Evolutionary conservation across 2,888 invertebrate species (phyloP).

Genomic region (Dyspetes luteomarginatus): DNA sequence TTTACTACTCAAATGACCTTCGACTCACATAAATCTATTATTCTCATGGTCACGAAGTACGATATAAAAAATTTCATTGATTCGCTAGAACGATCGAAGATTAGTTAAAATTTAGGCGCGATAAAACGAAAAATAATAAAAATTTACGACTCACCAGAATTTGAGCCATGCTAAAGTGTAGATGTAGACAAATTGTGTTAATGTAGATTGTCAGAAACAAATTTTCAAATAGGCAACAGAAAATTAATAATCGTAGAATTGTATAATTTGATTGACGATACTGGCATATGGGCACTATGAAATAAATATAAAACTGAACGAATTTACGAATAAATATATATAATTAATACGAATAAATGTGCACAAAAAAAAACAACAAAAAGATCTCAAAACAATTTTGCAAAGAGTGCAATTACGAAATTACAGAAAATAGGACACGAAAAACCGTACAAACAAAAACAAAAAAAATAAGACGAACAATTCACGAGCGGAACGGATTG

Average conservation of each 20-base stretch:
- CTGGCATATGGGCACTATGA: constrained; percentile 50
- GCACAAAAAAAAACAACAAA: not conserved
- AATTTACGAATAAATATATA: not conserved
- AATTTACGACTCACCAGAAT: constrained; percentile 46
- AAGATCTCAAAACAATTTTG: constrained; percentile 14
- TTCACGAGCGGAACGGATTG: not conserved
- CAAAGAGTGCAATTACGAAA: no score
- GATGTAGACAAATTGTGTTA: no score
- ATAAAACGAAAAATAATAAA: not conserved
- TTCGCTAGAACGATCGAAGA: constrained; percentile 8
- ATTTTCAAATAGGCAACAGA: not conserved
- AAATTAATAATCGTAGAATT: not conserved
- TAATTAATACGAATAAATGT: not conserved
- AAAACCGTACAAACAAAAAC: no score
- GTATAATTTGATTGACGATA: not conserved
- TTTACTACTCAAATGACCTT: no score
- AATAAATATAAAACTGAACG: constrained; percentile 1
- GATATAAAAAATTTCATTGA: not conserved
- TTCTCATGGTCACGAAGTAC: no score
- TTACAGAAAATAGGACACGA: no score
- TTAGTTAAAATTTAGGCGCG: not conserved
- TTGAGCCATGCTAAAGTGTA: constrained; percentile 49
- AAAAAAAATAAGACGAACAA: constrained; percentile 22
- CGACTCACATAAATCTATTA: no score
- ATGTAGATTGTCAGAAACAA: no score